These are phyloP conservation scores for Rhynchophorus ferrugineus DNA, from an alignment of 1,140 invertebrate species.

Conservation along the genomic window DNA sequence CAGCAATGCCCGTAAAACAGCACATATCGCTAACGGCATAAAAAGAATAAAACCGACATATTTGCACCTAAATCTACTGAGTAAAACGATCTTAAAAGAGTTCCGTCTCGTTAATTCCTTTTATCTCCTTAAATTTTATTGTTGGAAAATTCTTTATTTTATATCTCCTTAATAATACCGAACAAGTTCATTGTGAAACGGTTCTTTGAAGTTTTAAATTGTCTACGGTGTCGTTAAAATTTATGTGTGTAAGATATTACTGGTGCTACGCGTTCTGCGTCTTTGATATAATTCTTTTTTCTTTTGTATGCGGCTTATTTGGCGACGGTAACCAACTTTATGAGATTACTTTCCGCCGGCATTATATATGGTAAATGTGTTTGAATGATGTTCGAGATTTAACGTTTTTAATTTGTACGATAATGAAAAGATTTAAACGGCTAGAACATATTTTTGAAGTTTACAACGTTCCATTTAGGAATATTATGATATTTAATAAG, in stretches of 20 bases:
- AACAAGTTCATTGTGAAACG: neutral
- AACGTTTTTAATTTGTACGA: neutral
- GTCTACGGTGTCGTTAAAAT: neutral
- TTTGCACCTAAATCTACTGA: neutral
- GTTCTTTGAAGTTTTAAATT: neutral
- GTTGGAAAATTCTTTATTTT: neutral
- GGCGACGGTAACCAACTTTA: neutral
- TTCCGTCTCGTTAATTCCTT: neutral
- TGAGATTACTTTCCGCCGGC: neutral
- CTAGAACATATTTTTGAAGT: too few relatives aligned
- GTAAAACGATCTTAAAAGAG: neutral
- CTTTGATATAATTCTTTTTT: neutral
- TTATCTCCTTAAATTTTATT: neutral
- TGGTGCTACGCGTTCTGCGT: neutral
- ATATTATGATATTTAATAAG: too few relatives aligned
- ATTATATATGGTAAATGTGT: neutral
- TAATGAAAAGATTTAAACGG: too few relatives aligned
- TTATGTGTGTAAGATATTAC: neutral
- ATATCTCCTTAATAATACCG: neutral
- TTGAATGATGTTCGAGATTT: neutral
- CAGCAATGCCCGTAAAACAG: too few relatives aligned
- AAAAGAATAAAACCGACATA: neutral
- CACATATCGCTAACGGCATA: too few relatives aligned
- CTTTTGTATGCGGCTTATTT: neutral
- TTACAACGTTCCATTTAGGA: too few relatives aligned